Conservation (phyloP, 2,888 invertebrate species). For the Taenaris catops region DNA sequence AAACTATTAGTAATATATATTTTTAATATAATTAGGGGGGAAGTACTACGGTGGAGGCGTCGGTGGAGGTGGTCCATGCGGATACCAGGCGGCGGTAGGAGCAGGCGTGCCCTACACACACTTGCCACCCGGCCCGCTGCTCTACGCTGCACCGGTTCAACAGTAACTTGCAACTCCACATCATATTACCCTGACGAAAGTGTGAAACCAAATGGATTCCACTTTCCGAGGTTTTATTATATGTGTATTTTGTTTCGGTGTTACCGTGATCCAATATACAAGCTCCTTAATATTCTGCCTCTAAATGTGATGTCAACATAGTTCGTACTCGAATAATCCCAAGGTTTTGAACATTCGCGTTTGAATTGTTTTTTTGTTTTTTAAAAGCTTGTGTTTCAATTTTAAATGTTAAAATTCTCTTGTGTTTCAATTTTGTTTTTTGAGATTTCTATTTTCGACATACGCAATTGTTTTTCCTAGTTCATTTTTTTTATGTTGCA, state of each 20-base stretch:
- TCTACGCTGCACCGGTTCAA: constrained; percentile 85
- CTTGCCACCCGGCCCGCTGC: constrained; percentile 73
- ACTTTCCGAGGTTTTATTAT: too few relatives aligned
- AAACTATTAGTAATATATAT: neutral
- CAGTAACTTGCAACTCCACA: too few relatives aligned
- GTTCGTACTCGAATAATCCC: constrained; percentile 5
- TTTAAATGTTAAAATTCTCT: too few relatives aligned
- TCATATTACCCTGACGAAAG: neutral
- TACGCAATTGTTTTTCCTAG: too few relatives aligned
- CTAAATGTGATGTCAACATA: neutral
- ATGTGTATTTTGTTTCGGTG: too few relatives aligned
- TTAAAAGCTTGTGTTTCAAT: too few relatives aligned
- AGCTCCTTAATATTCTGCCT: constrained; percentile 7
- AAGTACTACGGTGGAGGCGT: constrained; percentile 87
- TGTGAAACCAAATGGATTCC: neutral
- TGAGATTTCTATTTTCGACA: too few relatives aligned
- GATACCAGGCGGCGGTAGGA: constrained; percentile 84
- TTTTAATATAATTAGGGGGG: constrained; percentile 74
- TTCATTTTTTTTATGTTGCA: too few relatives aligned
- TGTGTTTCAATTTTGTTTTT: too few relatives aligned
- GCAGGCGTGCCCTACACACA: constrained; percentile 81
- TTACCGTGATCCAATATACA: too few relatives aligned
- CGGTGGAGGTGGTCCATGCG: constrained; percentile 79
- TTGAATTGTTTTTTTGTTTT: too few relatives aligned
- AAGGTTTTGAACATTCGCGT: constrained; percentile 1